Percentiles rank a stretch among this genome's conserved stretches.
Conservation (phyloP, 2,797 vertebrate genomes). For the Siniperca scherzeri region DNA sequence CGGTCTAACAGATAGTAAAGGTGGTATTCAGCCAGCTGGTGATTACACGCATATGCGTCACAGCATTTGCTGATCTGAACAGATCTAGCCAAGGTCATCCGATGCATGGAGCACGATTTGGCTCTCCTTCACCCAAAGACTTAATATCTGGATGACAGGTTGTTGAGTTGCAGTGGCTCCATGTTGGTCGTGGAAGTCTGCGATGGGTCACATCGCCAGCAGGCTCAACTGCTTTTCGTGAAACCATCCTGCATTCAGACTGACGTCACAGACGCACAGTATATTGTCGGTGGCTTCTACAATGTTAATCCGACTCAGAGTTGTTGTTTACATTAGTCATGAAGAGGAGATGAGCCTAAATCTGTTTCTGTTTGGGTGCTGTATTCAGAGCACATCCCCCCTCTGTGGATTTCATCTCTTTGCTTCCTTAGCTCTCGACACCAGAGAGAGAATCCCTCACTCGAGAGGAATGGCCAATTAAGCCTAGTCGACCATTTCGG, state of each 20-base stretch:
- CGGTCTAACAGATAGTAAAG: constrained; percentile 38
- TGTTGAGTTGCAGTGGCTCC: constrained; percentile 52
- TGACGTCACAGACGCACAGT: constrained; percentile 14
- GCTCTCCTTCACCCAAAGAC: constrained; percentile 60
- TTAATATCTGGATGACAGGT: constrained; percentile 63
- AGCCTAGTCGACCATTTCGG: constrained; percentile 67
- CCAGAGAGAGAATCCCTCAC: constrained; percentile 65
- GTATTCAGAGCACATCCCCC: constrained; percentile 52
- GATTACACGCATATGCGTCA: constrained; percentile 74
- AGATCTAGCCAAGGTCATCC: constrained; percentile 77
- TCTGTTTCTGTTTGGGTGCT: constrained; percentile 56
- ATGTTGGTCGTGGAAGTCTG: constrained; percentile 43
- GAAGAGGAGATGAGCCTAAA: constrained; percentile 59
- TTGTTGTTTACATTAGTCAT: constrained; percentile 67
- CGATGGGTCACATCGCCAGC: constrained; percentile 65
- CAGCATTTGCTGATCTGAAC: constrained; percentile 74
- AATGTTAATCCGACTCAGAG: constrained; percentile 43
- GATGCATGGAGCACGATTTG: constrained; percentile 50
- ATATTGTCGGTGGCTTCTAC: constrained; percentile 35
- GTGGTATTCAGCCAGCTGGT: constrained; percentile 57
- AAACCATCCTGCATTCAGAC: constrained; percentile 49
- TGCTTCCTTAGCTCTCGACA: constrained; percentile 55
- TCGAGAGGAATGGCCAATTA: constrained; percentile 75
- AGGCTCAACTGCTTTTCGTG: constrained; percentile 33
- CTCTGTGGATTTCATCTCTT: constrained; percentile 65